Evolutionary conservation across 2,888 invertebrate genomes (phyloP).

Genomic region (Tenthredo scrophulariae): DNA sequence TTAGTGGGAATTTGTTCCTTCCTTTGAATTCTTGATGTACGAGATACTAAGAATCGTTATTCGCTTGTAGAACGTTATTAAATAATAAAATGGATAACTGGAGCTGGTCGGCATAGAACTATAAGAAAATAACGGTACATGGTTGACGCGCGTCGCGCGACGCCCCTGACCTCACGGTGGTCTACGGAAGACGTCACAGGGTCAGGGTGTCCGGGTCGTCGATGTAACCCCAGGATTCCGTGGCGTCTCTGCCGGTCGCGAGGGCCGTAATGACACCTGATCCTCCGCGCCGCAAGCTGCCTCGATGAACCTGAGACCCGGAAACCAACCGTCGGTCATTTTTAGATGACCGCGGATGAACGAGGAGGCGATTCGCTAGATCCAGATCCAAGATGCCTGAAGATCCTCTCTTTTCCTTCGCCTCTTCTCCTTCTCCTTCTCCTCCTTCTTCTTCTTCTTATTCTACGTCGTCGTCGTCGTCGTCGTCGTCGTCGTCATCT

Average conservation of each 20-base stretch:
- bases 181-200: conserved; percentile 28
- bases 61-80: neutral
- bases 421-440: conserved; percentile 36
- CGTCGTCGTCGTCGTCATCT: conserved; percentile 30
- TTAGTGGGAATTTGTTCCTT: neutral
- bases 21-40: neutral
- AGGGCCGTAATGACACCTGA: conserved; percentile 73
- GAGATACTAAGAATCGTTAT: neutral
- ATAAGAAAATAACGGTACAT: conserved; percentile 6
- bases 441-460: conserved; percentile 36
- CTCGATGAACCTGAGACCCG: conserved; percentile 73
- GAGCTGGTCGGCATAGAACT: neutral
- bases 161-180: conserved; percentile 45
- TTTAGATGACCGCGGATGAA: conserved; percentile 62
- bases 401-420: conserved; percentile 35
- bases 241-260: conserved; percentile 38
- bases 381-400: conserved; percentile 35
- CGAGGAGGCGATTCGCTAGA: conserved; percentile 55
- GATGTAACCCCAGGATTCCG: conserved; percentile 48
- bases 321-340: conserved; percentile 71
- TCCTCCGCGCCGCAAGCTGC: conserved; percentile 64
- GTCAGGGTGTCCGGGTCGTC: conserved; percentile 51
- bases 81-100: neutral
- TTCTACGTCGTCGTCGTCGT: conserved; percentile 34
- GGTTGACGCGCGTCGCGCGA: conserved; percentile 36